Evolutionary conservation across 2,888 invertebrate species (phyloP), one percentile per base, ranked within the genome.

Genomic region (Endotricha flammealis): DNA sequence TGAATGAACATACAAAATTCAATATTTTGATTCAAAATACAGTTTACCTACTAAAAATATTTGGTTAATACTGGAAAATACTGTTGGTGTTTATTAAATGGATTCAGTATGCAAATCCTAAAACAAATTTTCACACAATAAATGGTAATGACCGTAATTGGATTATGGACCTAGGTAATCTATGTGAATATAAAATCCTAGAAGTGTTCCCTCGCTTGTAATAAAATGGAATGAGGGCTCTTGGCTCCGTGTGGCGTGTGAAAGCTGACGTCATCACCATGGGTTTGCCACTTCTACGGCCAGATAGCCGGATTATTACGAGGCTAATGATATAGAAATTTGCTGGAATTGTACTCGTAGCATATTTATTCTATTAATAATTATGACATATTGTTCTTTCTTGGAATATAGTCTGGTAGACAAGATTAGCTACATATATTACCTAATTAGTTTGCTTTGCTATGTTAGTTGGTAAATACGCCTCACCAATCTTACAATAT

Each of bases 201-300:
- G 20, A 20, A n/a, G 20, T 20, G 20, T 20, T 16, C 2, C 20
- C 12, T 12, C 3, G 27, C 2, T 3, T 39, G 59, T 53, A 60
- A 71, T 76, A 73, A 71, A 72, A 68, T 64, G 52, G 64, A 72
- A 71, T 49, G 64, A 68, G 64, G 58, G 54, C 52, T 49, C 50
- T 52, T 38, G 27, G 47, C 35, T 44, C 25, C 50, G 47, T 6
- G 10, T 47, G 49, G 54, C 55, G 54, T 49, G 46, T 48, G 48
- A 42, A 43, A 36, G 38, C 34, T 72, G 67, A 72, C 67, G 64
- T 70, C 62, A 69, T 39, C 34, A 32, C 39, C 45, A 52, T 52
- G 59, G 59, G 59, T 38, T 57, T 35, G 60, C 58, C 61, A 48
- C 56, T 56, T 48, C 42, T 48, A 46, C 42, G 41, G 37, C 43